Base-by-base conservation (phyloP, 2,113 vertebrate genomes). In the Corydoras sp. region DNA sequence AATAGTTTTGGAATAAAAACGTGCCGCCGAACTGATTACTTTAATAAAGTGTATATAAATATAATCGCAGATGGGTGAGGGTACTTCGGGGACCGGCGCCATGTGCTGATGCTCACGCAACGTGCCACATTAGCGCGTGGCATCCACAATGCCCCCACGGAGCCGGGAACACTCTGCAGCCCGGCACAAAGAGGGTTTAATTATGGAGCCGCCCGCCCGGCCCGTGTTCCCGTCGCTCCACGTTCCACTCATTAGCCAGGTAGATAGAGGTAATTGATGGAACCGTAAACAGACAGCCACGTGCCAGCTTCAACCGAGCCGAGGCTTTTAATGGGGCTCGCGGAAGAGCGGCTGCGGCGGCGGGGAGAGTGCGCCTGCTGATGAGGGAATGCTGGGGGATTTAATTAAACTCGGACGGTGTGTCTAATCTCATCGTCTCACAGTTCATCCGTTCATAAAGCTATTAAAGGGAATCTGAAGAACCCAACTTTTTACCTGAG, bases 251-350 rank as follows among this genome's bases (percentile, higher is more conserved):
- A 73, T 77, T 77, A 77, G 66, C 32, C 65, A 73, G 66, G 66
- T 69, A 69, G 70, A 73, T 73, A 65, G 51, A 73, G 76, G 54
- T 68, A 77, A 77, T 69, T 69, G 68, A 73, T 65, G 48, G 49
- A 73, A 73, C 55, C 11, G 58, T 73, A 73, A 73, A 69, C 76
- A 73, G 62, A 63, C 54, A 73, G 60, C 35, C 65, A 69, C 18
- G 62, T 77, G 76, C 71, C 65, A 69, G 66, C 14, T 35, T 62
- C 73, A 69, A 65, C 43, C 15, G 53, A 49, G 31, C 60, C 54
- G 7, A 14, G 49, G 55, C 11, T 35, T 53, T 72, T 60, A 69
- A 69, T 73, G 70, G 43, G 48, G 65, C 58, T 14, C 30, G 35
- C 4, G 35, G 35, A 43, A 43, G 32, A 48, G 12, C 51, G 55